phyloP scores from a whole-genome alignment of 2,113 vertebrate species.

The Syngnathus floridae region DNA sequence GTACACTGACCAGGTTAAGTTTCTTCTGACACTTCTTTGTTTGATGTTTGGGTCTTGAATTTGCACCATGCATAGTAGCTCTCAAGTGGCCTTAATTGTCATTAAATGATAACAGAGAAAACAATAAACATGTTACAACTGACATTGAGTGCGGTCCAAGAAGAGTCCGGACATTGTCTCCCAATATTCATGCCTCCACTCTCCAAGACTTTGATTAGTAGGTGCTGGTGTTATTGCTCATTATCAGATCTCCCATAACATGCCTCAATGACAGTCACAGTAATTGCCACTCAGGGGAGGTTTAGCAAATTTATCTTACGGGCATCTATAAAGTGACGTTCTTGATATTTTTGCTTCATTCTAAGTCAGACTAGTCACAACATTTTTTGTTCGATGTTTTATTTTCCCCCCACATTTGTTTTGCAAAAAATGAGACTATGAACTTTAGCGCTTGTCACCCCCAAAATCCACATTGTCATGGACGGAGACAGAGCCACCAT shows the following conservation, averaged over 20 bases:
- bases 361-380: too few species aligned
- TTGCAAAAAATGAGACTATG: too few species aligned
- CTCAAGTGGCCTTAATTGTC: too few species aligned
- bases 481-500: too few species aligned
- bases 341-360: too few species aligned
- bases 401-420: too few species aligned
- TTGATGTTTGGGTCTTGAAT: not conserved
- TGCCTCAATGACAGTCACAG: not conserved
- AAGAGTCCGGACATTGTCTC: not conserved
- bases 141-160: not conserved
- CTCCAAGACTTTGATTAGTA: not conserved
- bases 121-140: not conserved
- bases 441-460: too few species aligned
- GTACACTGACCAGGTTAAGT: not conserved
- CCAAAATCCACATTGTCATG: too few species aligned
- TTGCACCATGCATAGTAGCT: not conserved
- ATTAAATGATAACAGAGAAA: not conserved
- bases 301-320: not conserved
- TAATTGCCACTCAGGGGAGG: not conserved
- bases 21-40: not conserved
- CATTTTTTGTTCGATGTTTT: too few species aligned
- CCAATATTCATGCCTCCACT: not conserved
- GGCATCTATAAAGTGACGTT: too few species aligned
- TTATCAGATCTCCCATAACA: not conserved
- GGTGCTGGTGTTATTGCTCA: not conserved